Conservation (phyloP, 2,113 vertebrate genomes). For the Tinamus guttatus region DNA sequence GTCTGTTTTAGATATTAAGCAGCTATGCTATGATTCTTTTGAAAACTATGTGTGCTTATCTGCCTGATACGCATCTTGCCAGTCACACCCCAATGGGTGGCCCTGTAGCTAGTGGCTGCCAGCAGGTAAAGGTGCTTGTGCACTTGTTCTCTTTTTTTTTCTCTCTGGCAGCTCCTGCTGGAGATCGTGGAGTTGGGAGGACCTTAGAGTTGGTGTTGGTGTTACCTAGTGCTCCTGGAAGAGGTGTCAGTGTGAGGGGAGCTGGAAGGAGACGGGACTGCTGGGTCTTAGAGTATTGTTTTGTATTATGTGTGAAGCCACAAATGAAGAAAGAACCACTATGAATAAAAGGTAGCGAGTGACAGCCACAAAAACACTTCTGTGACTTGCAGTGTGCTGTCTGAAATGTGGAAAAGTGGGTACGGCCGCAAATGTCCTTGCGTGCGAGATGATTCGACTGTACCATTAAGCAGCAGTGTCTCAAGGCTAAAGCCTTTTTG, state of each 20-base stretch:
- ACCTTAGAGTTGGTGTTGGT: background rate
- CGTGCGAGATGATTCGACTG: background rate
- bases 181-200: background rate
- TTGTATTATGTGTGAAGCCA: background rate
- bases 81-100: slow-evolving; percentile 17
- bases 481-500: background rate
- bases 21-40: slow-evolving; percentile 38
- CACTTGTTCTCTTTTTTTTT: background rate
- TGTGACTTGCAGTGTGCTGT: background rate
- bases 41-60: slow-evolving; percentile 35
- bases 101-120: background rate
- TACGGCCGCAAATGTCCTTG: background rate
- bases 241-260: background rate
- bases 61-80: background rate
- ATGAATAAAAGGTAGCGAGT: background rate
- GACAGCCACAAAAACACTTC: background rate
- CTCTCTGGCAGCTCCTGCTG: background rate
- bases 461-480: background rate
- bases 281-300: background rate
- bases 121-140: background rate
- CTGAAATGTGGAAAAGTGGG: background rate
- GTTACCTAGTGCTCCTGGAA: background rate
- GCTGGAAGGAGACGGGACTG: background rate
- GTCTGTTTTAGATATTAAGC: slow-evolving; percentile 29
- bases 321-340: background rate